Base-by-base conservation (phyloP, 2,797 vertebrate genomes). In the Craterocephalus amniculus region DNA sequence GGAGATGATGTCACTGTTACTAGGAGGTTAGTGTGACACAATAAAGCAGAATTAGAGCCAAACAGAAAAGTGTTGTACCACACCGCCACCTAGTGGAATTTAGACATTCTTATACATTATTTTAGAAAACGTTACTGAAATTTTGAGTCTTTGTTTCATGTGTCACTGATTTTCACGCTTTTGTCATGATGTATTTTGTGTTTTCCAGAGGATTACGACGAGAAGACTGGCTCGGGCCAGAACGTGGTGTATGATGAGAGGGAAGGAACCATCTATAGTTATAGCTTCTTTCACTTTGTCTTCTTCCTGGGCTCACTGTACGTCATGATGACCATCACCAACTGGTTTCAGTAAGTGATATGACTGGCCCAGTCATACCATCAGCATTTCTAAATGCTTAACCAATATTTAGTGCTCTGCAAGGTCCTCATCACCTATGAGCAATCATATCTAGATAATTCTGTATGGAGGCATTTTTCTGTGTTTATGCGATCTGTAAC, bases 271-370 rank as follows among this genome's bases (percentile, higher is more conserved):
- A 89, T 97, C 70, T 99, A 99, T 72, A 95, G 93, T 88, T 99
- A 99, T 5, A 18, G 95, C 66, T 97, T 93, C 85, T 99, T 99
- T 90, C 98, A 99, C 84, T 96, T 96, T 0, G 95, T 99, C 86
- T 99, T 99, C 93, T 97, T 98, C 80, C 88, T 99, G 69, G 98
- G 96, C 49, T 99, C 98, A 0, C 96, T 99, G 14, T 99, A 99
- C 0, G 95, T 99, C 88, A 99, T 99, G 98, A 99, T 99, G 98
- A 98, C 97, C 0, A 91, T 97, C 78, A 99, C 98, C 85, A 98
- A 97, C 80, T 99, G 98, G 98, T 99, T 99, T 93, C 95, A 99
- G 98, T 99, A 92, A 96, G 98, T 95, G 16, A 36, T 12, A 13
- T 8, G 40, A 38, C 2, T 40, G 38, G 16, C 38, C 16, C 3